These are phyloP conservation scores for Girardia tigrina DNA, from an alignment of 2,888 invertebrate species.

Conservation along the genomic window DNA sequence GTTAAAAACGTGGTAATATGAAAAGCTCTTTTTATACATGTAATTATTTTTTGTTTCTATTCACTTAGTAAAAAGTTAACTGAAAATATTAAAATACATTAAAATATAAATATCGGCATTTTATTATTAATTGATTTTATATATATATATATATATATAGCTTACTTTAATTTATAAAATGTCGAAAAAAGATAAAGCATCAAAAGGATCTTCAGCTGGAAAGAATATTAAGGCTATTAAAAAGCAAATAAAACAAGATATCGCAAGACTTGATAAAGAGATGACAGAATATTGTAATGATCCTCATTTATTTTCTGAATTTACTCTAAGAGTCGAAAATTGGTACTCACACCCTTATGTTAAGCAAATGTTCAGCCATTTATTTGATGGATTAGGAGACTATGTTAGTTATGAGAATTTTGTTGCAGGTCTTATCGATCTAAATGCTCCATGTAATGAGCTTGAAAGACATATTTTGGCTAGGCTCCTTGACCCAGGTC, in stretches of 20 bases:
- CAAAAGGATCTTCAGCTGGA: too few species aligned
- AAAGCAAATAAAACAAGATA: slow-evolving; percentile 35
- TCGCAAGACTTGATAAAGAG: neutral
- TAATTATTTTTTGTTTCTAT: too few species aligned
- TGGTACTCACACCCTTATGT: neutral
- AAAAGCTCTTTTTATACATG: too few species aligned
- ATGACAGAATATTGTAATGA: neutral
- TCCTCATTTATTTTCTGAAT: neutral
- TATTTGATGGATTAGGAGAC: neutral
- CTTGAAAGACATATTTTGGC: neutral
- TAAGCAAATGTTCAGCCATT: neutral
- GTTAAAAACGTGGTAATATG: too few species aligned
- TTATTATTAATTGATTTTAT: too few species aligned
- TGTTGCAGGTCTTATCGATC: neutral
- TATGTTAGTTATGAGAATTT: slow-evolving; percentile 38
- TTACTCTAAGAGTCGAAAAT: neutral
- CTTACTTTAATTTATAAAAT: too few species aligned
- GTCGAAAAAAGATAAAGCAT: too few species aligned
- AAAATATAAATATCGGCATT: too few species aligned
- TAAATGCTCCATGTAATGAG: neutral
- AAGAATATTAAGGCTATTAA: slow-evolving; percentile 48
- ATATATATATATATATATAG: too few species aligned
- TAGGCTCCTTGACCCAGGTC: neutral
- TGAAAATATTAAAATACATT: too few species aligned
- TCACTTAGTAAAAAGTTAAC: too few species aligned